Percentiles rank a stretch among this genome's conserved stretches.
These are phyloP conservation scores for Trichechus manatus DNA, from an alignment of 2,113 vertebrate genomes.

Conservation along the genomic window DNA sequence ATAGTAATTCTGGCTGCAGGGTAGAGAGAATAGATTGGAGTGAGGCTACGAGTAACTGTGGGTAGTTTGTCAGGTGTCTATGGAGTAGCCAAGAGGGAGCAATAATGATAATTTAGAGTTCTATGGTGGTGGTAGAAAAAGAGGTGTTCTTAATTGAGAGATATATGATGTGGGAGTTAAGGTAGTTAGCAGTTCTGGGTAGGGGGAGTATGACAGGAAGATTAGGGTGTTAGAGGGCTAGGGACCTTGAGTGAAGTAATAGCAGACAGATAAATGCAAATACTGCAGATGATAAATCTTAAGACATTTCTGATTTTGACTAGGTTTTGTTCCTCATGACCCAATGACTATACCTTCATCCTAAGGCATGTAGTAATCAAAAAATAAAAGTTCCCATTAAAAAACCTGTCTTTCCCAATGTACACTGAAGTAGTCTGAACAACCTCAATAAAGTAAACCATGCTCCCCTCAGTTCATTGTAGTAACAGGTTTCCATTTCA, in stretches of 20 bases:
- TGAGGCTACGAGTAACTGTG: background rate
- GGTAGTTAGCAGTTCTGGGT: background rate
- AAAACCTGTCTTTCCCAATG: background rate
- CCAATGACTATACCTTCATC: background rate
- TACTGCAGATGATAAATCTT: conserved; percentile 17
- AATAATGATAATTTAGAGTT: conserved; percentile 13
- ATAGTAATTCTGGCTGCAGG: background rate
- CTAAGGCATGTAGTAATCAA: background rate
- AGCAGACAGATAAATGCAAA: background rate
- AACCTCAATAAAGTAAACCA: background rate
- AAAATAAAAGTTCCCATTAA: conserved; percentile 1
- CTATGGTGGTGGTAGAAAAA: background rate
- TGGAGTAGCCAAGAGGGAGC: background rate
- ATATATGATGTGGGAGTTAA: background rate
- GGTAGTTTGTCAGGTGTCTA: background rate
- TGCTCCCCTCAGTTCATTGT: background rate
- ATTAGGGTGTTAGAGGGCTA: background rate
- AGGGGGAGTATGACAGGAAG: background rate
- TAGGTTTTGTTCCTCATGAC: background rate
- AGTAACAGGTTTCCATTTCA: background rate
- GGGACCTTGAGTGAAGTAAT: background rate
- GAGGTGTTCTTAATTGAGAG: background rate
- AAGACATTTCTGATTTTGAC: conserved; percentile 20
- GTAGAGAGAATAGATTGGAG: conserved; percentile 23
- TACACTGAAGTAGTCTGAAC: background rate